These are phyloP conservation scores for Polyodon spathula DNA, from an alignment of 2,113 vertebrate species.

Conservation along the genomic window DNA sequence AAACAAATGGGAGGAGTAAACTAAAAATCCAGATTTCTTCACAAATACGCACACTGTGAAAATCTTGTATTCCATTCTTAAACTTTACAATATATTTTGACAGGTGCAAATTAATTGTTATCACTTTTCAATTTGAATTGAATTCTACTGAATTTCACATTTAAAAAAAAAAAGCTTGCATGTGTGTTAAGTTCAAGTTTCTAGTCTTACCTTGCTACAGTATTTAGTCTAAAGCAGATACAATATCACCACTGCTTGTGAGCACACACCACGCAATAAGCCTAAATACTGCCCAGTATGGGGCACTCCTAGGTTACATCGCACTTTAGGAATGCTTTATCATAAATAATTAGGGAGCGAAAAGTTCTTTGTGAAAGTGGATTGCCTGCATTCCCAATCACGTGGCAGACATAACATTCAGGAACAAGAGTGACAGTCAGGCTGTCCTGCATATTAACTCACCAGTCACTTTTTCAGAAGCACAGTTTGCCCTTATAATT, in stretches of 20 bases:
- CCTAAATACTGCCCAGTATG: slow-evolving; percentile 28
- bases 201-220: no score
- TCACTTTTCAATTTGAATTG: no score
- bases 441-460: slow-evolving; percentile 16
- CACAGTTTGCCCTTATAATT: no score
- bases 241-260: slow-evolving; percentile 27
- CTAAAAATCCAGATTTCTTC: no score
- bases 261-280: slow-evolving; percentile 29
- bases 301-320: slow-evolving; percentile 32
- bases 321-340: slow-evolving; percentile 32
- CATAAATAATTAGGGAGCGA: slow-evolving; percentile 16
- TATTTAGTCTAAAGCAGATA: slow-evolving; percentile 22
- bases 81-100: no score
- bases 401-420: slow-evolving; percentile 27
- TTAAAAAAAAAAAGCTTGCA: slow-evolving; percentile 4
- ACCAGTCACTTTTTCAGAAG: slow-evolving; percentile 22
- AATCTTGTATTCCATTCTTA: no score
- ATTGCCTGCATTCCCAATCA: slow-evolving; percentile 26
- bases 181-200: no score
- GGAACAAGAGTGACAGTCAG: slow-evolving; percentile 32
- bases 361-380: slow-evolving; percentile 24
- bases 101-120: no score
- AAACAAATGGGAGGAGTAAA: no score
- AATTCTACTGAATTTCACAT: no score
- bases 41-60: no score